phyloP scores from a whole-genome alignment of 1,140 invertebrate genomes.

The Drosophila pseudoobscura region DNA sequence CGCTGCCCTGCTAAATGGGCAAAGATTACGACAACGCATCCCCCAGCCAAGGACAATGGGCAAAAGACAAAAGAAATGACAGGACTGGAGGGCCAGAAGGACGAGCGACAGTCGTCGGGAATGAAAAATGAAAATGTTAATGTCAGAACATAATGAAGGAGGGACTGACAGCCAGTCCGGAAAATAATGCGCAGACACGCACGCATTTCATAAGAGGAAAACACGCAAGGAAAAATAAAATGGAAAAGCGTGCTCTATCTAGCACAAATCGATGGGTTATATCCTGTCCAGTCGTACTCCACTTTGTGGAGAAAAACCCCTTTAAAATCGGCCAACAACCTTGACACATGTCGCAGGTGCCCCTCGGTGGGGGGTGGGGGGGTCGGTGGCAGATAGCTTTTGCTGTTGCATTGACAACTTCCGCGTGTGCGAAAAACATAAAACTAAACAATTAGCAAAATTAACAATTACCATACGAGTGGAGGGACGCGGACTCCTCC shows the following conservation, averaged over 20 bases:
- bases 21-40: not conserved
- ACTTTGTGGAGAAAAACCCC: no score
- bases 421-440: constrained; percentile 17
- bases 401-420: constrained; percentile 8
- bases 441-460: constrained; percentile 23
- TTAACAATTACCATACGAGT: constrained; percentile 7
- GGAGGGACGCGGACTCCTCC: not conserved
- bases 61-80: constrained; percentile 11
- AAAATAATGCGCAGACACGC: constrained; percentile 7
- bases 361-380: no score
- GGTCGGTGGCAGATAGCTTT: no score
- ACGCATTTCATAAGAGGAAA: not conserved
- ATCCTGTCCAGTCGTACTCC: no score
- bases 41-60: constrained; percentile 26
- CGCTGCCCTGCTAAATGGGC: not conserved
- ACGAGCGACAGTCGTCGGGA: constrained; percentile 15
- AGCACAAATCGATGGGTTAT: not conserved
- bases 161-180: not conserved
- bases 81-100: no score
- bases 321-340: no score
- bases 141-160: constrained; percentile 23
- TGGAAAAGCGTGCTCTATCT: no score
- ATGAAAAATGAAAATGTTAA: constrained; percentile 38
- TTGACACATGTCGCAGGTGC: no score
- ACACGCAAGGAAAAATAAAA: no score